A percentile compares a stretch with the other conserved stretches of the same genome.
These are phyloP conservation scores for Coelinius sp. DNA, from an alignment of 2,888 invertebrate genomes.

Conservation along the genomic window DNA sequence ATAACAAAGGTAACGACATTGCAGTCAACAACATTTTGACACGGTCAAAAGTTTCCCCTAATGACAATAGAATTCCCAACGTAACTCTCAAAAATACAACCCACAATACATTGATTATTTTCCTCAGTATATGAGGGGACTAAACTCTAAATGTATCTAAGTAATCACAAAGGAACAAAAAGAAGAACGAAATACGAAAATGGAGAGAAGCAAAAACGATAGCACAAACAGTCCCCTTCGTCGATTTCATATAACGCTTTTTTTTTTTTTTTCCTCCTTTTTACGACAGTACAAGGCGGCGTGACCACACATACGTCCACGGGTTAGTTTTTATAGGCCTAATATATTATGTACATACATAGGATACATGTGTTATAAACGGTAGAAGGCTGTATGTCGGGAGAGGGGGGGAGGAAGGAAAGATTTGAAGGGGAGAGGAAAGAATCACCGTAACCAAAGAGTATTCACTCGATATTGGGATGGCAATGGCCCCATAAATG, in stretches of 20 bases:
- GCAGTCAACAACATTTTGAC: background rate
- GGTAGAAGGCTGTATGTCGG: conserved; percentile 41
- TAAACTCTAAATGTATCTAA: conserved; percentile 22
- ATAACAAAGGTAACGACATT: background rate
- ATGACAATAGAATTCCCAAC: background rate
- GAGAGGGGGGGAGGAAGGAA: conserved; percentile 31
- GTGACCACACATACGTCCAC: conserved; percentile 56
- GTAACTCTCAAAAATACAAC: background rate
- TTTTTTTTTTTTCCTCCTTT: conserved; percentile 52
- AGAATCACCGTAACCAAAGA: conserved; percentile 29
- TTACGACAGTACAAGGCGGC: conserved; percentile 62
- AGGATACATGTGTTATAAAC: conserved; percentile 45
- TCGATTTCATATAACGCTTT: conserved; percentile 42
- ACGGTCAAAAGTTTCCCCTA: background rate
- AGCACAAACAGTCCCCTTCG: conserved; percentile 46
- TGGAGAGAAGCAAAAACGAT: conserved; percentile 41
- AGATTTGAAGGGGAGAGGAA: conserved; percentile 25
- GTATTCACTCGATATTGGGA: conserved; percentile 45
- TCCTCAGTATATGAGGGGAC: background rate
- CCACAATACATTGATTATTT: conserved; percentile 13
- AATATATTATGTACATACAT: conserved; percentile 46
- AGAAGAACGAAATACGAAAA: conserved; percentile 32
- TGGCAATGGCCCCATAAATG: conserved; percentile 50
- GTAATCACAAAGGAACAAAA: conserved; percentile 32
- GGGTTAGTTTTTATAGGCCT: conserved; percentile 51